Base-by-base conservation (phyloP, 92 coral and sea anemone genomes). In the Phenganax subtilis region DNA sequence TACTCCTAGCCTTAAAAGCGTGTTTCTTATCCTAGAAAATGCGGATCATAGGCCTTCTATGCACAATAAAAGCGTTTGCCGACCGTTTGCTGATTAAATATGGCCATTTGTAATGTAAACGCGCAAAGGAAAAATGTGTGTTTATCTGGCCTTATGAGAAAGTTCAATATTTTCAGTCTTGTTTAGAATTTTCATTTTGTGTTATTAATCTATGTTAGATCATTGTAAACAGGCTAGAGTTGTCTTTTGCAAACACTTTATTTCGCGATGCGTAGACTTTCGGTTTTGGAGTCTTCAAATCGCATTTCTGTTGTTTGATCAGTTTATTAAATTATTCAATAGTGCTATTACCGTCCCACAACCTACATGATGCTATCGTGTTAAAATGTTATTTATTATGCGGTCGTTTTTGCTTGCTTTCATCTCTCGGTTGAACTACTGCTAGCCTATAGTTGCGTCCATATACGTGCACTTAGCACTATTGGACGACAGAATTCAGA, bases 161-260 rank as follows among this genome's bases (percentile, higher is more conserved):
- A 79, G 54, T 64, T 73, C 63, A 79, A 79, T 79, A 79, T 79
- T 79, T 63, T 64, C 59, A 55, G 61, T 79, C 83, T 51, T 79
- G 83, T 63, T 79, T 79, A 79, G 51, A 79, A 79, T 62, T 79
- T 64, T 55, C 74, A 54, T 64, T 52, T 79, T 63, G 57, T 79
- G 54, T 79, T 79, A 68, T 68, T 68, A 29, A 68, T 20, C 73
- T 30, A 12, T 68, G 55, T 79, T 54, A 73, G 77, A 57, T 73
- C 17, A 12, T 51, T 73, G 14, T 29, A 73, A 51, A 73, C 59
- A 12, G 31, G 62, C 77, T 31, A 10, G 27, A 9, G 44, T 9
- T 6, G n/a, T 28, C 54, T 53, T 53, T 52, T 73, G 51, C 54
- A 29, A 25, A 58, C 31, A 68, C 73, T 68, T n/a, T 37, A 68